Conservation (phyloP, 1,140 invertebrate species). For the Drosophila nebulosa region DNA sequence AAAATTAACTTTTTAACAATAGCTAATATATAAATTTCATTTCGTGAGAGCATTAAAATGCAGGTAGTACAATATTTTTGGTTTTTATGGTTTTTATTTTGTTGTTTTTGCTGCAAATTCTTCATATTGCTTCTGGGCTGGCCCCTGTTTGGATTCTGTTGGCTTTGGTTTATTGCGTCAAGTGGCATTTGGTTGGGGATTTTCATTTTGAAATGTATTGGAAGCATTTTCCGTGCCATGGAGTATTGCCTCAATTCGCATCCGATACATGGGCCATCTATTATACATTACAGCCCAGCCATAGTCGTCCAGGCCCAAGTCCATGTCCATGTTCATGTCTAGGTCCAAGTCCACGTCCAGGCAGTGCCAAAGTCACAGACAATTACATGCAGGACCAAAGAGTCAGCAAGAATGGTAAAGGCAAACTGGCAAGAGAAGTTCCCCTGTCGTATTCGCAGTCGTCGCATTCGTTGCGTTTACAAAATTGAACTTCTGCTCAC, state of each 20-base stretch:
- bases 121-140: not conserved
- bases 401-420: not conserved
- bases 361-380: constrained; percentile 59
- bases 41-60: not conserved
- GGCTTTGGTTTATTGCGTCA: constrained; percentile 76
- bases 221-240: constrained; percentile 36
- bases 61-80: not conserved
- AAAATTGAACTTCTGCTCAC: constrained; percentile 76
- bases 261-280: constrained; percentile 66
- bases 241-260: constrained; percentile 63
- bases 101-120: not conserved
- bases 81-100: not conserved
- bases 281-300: constrained; percentile 63
- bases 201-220: constrained; percentile 74
- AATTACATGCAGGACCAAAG: constrained; percentile 63
- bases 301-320: no score
- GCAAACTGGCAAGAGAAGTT: not conserved
- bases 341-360: no score
- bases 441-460: no score
- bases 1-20: no score
- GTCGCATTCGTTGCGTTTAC: constrained; percentile 10
- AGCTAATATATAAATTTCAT: no score
- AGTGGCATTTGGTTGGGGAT: constrained; percentile 76
- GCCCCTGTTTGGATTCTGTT: constrained; percentile 1
- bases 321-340: no score